Base-by-base conservation (phyloP, 2,113 vertebrate genomes). In the Oxyura jamaicensis region DNA sequence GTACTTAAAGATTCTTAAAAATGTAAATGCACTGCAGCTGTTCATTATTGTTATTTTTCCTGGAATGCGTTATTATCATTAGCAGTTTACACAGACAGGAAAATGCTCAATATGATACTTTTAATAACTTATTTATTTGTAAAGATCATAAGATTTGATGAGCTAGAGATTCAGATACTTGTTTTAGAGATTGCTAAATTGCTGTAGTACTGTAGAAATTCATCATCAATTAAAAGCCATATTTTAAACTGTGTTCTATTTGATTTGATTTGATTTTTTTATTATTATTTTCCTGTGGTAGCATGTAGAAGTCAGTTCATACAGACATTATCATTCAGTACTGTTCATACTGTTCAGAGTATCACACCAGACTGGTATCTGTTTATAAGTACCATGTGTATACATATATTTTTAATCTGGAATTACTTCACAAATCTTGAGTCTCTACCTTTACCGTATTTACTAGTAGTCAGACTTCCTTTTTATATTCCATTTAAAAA, bases 71-170 rank as follows among this genome's bases (percentile, higher is more conserved):
- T 88, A 77, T 91, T 88, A 77, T 72, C n/a, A 39, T 41, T 85
- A 94, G 65, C 71, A 60, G 94, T 94, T 92, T 96, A 86, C 81
- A 88, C 2, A 6, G 33, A 35, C 67, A 81, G 33, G 17, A 88
- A 79, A 85, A 39, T 35, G 46, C 41, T 66, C 12, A 12, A n/a
- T 86, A 55, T 65, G 5, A 52, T 76, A 56, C 42, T 72, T 94
- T 35, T 62, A 91, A 63, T 94, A 94, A 88, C 22, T 93, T 86
- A 91, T 60, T 95, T 91, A 83, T 91, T 96, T 94, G 71, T 55
- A 91, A 84, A 91, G 52, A 48, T 58, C 60, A 33, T 42, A 80
- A 69, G 44, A 59, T 53, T 85, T 92, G 66, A 96, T 68, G 44
- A 82, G 65, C 53, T 93, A 58, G 35, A 82, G 53, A 76, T 36